Conservation (phyloP, 2,113 vertebrate genomes). For the Suricata suricatta region DNA sequence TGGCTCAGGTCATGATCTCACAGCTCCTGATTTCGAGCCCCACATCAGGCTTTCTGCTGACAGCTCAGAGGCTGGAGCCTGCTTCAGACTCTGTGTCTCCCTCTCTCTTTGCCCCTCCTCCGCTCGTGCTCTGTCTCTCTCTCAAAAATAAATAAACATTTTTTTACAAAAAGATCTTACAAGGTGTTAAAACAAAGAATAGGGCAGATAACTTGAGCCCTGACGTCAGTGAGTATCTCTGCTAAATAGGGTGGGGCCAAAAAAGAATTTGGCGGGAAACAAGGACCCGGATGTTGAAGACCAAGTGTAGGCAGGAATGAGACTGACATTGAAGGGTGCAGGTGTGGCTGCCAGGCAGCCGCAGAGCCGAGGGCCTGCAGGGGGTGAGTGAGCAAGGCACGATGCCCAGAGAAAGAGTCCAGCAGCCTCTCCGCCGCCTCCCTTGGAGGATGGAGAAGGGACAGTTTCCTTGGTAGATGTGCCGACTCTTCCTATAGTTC, state of each 20-base stretch:
- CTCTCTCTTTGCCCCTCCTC: no score
- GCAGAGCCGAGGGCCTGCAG: not conserved
- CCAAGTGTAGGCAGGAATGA: not conserved
- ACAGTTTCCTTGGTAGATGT: not conserved
- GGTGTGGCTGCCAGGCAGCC: not conserved
- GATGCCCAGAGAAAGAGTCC: not conserved
- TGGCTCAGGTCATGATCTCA: no score
- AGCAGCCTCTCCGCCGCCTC: not conserved
- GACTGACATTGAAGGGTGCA: not conserved
- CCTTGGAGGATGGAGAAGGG: not conserved
- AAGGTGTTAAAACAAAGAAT: not conserved
- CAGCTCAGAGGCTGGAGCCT: no score
- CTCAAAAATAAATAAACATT: no score
- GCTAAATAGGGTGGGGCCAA: not conserved
- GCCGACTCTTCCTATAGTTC: not conserved
- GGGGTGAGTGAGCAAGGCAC: rapidly evolving
- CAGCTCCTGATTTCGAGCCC: no score
- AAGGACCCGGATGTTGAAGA: not conserved
- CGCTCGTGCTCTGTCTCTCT: no score
- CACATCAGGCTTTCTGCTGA: no score
- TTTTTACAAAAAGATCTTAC: not conserved
- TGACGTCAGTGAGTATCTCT: not conserved
- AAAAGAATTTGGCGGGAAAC: not conserved
- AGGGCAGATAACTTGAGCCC: not conserved
- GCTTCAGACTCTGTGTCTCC: no score